Conservation (phyloP, 2,113 vertebrate genomes). For the Dunckerocampus dactyliophorus region DNA sequence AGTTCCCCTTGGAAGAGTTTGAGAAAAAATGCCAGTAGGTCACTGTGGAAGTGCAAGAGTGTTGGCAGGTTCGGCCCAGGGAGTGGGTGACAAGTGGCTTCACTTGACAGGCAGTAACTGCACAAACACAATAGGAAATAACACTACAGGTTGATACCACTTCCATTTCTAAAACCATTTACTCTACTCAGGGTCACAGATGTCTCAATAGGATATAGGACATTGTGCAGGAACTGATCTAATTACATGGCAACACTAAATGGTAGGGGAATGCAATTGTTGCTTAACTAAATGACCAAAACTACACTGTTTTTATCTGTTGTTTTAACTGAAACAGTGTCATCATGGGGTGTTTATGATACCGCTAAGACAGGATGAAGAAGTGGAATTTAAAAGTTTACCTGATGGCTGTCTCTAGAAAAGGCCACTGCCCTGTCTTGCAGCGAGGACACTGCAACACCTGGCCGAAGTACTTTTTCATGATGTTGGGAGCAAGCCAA, state of each 20-base stretch:
- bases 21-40: conserved; percentile 79
- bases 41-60: conserved; percentile 72
- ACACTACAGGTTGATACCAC: not conserved
- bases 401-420: conserved; percentile 83
- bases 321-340: too few species aligned
- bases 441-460: conserved; percentile 90
- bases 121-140: conserved; percentile 6
- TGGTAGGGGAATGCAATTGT: too few species aligned
- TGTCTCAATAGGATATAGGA: not conserved
- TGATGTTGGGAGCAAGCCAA: conserved; percentile 73
- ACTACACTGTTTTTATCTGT: too few species aligned
- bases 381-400: conserved; percentile 50
- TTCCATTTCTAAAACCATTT: not conserved
- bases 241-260: too few species aligned
- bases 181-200: not conserved
- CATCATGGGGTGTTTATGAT: too few species aligned
- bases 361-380: too few species aligned
- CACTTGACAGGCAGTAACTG: conserved; percentile 66
- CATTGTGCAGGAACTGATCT: too few species aligned
- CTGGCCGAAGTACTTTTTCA: conserved; percentile 78
- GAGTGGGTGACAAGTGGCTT: conserved; percentile 78
- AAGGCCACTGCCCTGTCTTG: conserved; percentile 80
- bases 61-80: conserved; percentile 68
- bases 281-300: too few species aligned
- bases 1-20: conserved; percentile 85